Conservation (phyloP, 2,888 invertebrate genomes). For the Notodonta dromedarius region DNA sequence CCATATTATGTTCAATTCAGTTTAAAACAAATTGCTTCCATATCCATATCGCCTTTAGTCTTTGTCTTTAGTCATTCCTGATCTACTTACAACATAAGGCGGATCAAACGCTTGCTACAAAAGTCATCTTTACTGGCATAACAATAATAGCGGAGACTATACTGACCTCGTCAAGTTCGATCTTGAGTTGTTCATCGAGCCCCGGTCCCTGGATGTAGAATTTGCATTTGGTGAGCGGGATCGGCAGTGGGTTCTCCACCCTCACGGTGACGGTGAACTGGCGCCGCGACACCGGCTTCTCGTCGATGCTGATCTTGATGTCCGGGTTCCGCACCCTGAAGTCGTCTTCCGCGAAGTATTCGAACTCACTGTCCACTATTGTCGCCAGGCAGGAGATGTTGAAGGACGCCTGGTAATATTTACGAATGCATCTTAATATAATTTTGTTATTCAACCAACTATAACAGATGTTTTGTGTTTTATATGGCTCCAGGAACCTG, state of each 20-base stretch:
- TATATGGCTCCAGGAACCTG: no score
- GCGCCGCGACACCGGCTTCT: slow-evolving; percentile 78
- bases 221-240: slow-evolving; percentile 89
- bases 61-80: no score
- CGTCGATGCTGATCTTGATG: slow-evolving; percentile 89
- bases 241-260: slow-evolving; percentile 92
- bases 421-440: not conserved
- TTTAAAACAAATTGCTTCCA: no score
- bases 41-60: no score
- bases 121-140: no score
- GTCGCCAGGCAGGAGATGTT: slow-evolving; percentile 92
- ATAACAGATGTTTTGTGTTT: no score
- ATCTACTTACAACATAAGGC: no score
- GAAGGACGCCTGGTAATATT: slow-evolving; percentile 86
- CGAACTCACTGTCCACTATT: slow-evolving; percentile 92
- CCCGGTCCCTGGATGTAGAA: slow-evolving; percentile 94
- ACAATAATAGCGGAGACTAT: not conserved
- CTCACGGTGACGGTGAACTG: slow-evolving; percentile 86
- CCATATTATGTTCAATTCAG: no score
- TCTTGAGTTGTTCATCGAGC: slow-evolving; percentile 88
- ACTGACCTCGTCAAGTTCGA: slow-evolving; percentile 86
- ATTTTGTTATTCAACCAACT: no score
- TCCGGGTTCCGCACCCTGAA: slow-evolving; percentile 95
- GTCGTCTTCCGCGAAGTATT: slow-evolving; percentile 95
- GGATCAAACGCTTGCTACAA: no score